Base-by-base conservation (phyloP, 2,888 invertebrate genomes). In the Apotomis turbidana region DNA sequence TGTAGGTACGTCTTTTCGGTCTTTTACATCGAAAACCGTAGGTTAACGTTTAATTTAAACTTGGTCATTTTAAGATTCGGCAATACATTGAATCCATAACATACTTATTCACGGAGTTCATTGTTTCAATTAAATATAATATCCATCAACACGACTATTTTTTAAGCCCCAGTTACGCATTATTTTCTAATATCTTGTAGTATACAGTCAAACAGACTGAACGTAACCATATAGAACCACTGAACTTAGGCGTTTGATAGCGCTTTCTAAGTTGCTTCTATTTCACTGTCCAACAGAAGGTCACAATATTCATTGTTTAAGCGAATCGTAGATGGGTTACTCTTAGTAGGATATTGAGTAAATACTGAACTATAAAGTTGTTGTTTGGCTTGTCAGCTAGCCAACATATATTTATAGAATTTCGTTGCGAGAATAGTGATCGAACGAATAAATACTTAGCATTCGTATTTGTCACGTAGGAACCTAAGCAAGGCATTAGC, bases 351-450 rank as follows among this genome's bases (percentile, higher is more conserved):
- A 27, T 27, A 27, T 27, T 27, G 27, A 27, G 27, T 27, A 27
- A 12, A 15, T 44, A 46, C 60, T 46, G 6, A 6, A 12, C 38
- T 12, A 44, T 44, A 6, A 6, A 44, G 44, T 49, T 49, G 49
- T 49, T 10, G n/a, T 13, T 2, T 27, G 46, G n/a, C n/a, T 55
- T 64, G 64, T 52, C 52, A 55, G 15, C 64, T n/a, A 64, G 64
- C 64, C 64, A 64, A 64, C 15, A 9, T 41, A 5, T 63, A 64
- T 64, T 64, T 44, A 44, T 64, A 64, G 44, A 64, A 58, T 58
- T 58, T 38, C 5, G 58, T 9, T 49, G 49, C 10, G 9, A 49
- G 6, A 49, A 10, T 49, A 10, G 49, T 10, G 9, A 9, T 6
- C 49, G 10, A 49, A 49, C 2, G 49, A 49, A 44, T 44, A 8